Conservation (phyloP, 92 coral and sea anemone species). For the Muricea muricata region DNA sequence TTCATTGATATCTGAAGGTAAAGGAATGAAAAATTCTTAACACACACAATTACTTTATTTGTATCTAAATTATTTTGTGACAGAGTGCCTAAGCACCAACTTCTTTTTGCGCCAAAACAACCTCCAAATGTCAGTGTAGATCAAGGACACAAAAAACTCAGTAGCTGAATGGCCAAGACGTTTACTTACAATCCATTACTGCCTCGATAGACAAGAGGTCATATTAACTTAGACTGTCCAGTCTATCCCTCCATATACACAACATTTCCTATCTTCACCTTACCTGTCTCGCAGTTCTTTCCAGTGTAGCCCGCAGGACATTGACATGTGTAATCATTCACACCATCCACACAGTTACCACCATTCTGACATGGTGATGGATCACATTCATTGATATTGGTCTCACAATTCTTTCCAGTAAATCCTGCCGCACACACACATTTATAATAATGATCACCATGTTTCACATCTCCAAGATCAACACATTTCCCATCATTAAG, state of each 20-base stretch:
- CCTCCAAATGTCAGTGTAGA: no score
- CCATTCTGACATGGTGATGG: conserved; percentile 22
- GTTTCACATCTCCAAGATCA: not conserved
- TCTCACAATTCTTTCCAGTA: conserved; percentile 8
- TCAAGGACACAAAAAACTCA: no score
- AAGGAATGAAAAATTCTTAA: not conserved
- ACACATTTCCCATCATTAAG: conserved; percentile 10
- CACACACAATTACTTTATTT: no score
- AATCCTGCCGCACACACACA: conserved; percentile 21
- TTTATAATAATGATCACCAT: not conserved
- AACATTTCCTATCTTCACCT: not conserved
- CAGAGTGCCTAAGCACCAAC: no score
- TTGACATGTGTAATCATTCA: not conserved
- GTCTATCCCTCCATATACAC: not conserved
- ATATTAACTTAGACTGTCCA: no score
- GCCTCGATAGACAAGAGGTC: no score
- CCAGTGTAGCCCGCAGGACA: conserved; percentile 23
- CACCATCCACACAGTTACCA: conserved; percentile 4
- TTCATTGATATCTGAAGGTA: conserved; percentile 2
- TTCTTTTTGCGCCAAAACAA: no score
- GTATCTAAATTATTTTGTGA: no score
- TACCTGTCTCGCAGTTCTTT: conserved; percentile 16
- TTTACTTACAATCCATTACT: no score
- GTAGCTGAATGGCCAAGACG: no score
- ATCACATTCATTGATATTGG: not conserved